phyloP scores from a whole-genome alignment of 2,888 invertebrate genomes.

The Epiblema foenella region DNA sequence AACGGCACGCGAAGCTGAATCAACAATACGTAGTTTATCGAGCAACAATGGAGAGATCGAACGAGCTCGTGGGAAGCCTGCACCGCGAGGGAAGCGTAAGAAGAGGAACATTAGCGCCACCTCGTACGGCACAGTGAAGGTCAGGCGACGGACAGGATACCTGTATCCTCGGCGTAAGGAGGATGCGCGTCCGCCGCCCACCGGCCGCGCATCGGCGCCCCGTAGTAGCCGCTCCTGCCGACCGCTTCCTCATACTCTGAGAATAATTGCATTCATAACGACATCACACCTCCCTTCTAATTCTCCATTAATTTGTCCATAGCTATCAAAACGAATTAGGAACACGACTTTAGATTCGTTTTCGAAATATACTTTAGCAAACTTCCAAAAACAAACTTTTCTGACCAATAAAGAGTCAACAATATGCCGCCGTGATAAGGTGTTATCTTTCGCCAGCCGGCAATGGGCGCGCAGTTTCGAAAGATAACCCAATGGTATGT shows the following conservation, averaged over 20 bases:
- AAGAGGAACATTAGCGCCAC: constrained; percentile 19
- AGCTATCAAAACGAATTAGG: background rate
- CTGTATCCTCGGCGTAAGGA: constrained; percentile 73
- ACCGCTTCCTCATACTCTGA: constrained; percentile 43
- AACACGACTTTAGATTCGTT: constrained; percentile 5
- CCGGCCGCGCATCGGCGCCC: constrained; percentile 52
- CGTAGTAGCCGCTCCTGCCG: constrained; percentile 33
- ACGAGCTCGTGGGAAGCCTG: constrained; percentile 26
- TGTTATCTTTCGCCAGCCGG: constrained; percentile 42
- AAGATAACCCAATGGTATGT: constrained; percentile 37
- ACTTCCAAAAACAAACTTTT: constrained; percentile 25
- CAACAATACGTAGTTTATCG: constrained; percentile 25
- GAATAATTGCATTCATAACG: constrained; percentile 37
- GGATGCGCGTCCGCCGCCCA: constrained; percentile 77
- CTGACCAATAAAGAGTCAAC: constrained; percentile 36
- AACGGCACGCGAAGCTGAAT: constrained; percentile 35
- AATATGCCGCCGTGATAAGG: constrained; percentile 36
- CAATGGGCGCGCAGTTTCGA: constrained; percentile 29
- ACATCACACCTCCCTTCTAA: constrained; percentile 18
- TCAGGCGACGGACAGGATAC: constrained; percentile 62
- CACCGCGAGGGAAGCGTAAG: constrained; percentile 19
- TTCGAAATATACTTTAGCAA: constrained; percentile 13
- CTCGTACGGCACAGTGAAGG: constrained; percentile 48
- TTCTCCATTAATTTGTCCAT: constrained; percentile 4
- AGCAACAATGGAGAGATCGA: constrained; percentile 36